phyloP scores from a whole-genome alignment of 1,140 invertebrate genomes.

The Branchinecta lynchi region DNA sequence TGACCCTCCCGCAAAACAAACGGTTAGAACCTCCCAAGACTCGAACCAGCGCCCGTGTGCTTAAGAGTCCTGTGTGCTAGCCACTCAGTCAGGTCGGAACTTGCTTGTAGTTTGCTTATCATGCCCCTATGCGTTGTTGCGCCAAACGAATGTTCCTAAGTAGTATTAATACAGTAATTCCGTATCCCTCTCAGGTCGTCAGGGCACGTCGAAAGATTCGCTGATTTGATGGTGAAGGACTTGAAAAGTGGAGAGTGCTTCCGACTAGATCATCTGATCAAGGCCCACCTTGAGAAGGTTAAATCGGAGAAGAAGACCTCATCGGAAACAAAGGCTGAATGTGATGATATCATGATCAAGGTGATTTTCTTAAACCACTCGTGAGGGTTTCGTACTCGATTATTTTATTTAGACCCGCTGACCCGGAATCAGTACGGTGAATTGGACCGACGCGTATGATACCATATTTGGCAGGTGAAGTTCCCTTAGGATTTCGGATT shows the following conservation, averaged over 20 bases:
- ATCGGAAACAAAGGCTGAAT: slow-evolving; percentile 51
- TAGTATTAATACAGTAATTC: too few species aligned
- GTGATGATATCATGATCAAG: slow-evolving; percentile 60
- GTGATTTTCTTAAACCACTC: slow-evolving; percentile 27
- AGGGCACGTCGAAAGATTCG: slow-evolving; percentile 96
- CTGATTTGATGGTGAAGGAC: slow-evolving; percentile 99
- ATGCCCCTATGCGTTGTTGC: too few species aligned
- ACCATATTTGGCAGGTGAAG: too few species aligned
- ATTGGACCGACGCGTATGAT: too few species aligned
- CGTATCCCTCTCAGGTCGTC: slow-evolving; percentile 51
- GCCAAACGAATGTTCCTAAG: too few species aligned
- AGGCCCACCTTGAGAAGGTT: slow-evolving; percentile 82
- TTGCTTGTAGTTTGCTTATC: too few species aligned
- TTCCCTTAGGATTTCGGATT: too few species aligned
- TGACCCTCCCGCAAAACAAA: background rate
- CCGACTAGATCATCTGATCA: slow-evolving; percentile 94
- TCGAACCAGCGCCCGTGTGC: background rate
- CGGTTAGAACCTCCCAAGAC: background rate
- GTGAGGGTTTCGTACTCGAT: background rate
- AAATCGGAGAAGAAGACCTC: slow-evolving; percentile 64
- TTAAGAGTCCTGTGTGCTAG: background rate
- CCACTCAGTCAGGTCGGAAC: background rate
- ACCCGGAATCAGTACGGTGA: too few species aligned
- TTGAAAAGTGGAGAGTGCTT: slow-evolving; percentile 90
- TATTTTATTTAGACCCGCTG: background rate